Percentiles rank a stretch among this genome's conserved stretches.
Conservation (phyloP, 2,113 vertebrate genomes). For the Manacus vitellinus region DNA sequence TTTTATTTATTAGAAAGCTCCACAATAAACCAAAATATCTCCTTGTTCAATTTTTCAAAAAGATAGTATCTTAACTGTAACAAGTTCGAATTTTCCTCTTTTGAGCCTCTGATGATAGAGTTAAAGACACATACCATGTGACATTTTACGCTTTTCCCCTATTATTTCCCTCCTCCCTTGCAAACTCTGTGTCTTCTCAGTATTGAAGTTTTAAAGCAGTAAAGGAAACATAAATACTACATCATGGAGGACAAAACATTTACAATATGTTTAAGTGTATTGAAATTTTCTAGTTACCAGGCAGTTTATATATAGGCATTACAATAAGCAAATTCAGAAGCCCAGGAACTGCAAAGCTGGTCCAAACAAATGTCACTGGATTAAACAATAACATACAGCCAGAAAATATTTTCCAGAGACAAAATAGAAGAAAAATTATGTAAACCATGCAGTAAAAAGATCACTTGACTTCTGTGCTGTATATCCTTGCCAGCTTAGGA, state of each 20-base stretch:
- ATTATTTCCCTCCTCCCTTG: not conserved
- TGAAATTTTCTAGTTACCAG: not conserved
- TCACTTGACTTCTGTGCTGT: not conserved
- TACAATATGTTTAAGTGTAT: not conserved
- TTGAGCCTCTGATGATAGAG: not conserved
- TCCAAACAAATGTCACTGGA: not conserved
- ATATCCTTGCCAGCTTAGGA: not conserved
- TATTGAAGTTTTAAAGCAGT: not conserved
- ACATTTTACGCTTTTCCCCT: not conserved
- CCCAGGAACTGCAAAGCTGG: not conserved
- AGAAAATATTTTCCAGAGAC: not conserved
- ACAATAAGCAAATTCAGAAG: not conserved
- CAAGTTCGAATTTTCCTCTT: not conserved
- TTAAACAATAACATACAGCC: not conserved
- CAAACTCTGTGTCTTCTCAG: not conserved
- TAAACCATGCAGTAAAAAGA: not conserved
- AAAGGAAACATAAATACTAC: not conserved
- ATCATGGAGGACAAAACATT: not conserved
- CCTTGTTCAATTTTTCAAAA: not conserved
- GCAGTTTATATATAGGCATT: not conserved
- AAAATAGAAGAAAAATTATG: not conserved
- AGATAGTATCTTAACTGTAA: not conserved
- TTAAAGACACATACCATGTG: not conserved
- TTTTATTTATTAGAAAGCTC: not conserved
- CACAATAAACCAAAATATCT: not conserved